Evolutionary conservation across 2,797 vertebrate genomes (phyloP), one percentile per base, ranked within the genome.

Genomic region (Pyrocephalus nanus): DNA sequence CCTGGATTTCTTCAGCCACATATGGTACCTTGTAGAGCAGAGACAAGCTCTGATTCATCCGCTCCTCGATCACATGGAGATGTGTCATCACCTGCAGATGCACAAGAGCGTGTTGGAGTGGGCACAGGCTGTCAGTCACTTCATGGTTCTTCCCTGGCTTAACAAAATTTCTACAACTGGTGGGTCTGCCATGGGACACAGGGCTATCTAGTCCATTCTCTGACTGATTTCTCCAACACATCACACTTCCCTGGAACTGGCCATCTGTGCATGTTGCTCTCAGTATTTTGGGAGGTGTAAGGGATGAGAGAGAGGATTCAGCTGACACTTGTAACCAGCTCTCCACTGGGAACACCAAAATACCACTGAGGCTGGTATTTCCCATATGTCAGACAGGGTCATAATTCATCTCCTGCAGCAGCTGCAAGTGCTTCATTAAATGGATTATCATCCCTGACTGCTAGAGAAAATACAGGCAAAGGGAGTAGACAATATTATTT

Each of bases 11-110:
- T 81, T 99, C 99, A 40, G 99, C 99, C 64, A 99, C 98, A 23
- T 99, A 99, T 4, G 99, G 99, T 19, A 99, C 99, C 97, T 99
- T 99, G 98, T 99, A 99, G 90, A 99, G 99, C 91, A 99, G 98
- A 61, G 99, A 99, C 26, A 99, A 98, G 92, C 99, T 99, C 97
- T 99, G 99, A 97, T 99, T 99, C 98, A 99, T 99, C 92, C 99
- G 97, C 97, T 99, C 99, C 95, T 99, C 99, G 6, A 99, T 99
- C 97, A 99, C 99, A 50, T 98, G 99, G 92, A 99, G 98, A 97
- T 99, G 99, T 40, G 99, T 99, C 99, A 99, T 99, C 97, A 99
- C 99, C 99, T 99, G 92, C 74, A 85, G 75, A 88, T 2, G 48
- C 15, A 91, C 38, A 64, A 45, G 36, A 36, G 42, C 4, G 69